These are phyloP conservation scores for Mus pahari DNA, from an alignment of 2,113 vertebrate genomes.

Conservation along the genomic window DNA sequence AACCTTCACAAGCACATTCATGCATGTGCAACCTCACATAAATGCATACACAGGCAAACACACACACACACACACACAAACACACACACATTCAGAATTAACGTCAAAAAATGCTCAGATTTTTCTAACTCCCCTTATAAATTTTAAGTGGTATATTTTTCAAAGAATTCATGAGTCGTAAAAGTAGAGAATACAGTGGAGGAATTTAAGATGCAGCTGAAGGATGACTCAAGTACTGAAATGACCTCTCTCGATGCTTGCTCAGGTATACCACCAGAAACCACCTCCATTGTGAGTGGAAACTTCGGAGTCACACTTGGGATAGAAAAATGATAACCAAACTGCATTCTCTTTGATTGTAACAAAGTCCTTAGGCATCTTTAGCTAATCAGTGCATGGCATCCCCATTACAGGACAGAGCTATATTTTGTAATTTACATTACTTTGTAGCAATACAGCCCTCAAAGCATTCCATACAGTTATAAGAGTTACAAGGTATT, in stretches of 20 bases:
- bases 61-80: background rate
- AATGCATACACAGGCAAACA: too few species aligned
- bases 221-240: background rate
- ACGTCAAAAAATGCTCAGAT: background rate
- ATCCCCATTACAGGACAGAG: background rate
- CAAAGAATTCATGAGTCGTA: conserved; percentile 1
- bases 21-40: background rate
- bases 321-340: background rate
- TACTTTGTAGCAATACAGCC: background rate
- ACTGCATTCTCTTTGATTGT: background rate
- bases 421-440: background rate
- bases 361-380: background rate
- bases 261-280: background rate
- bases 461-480: background rate
- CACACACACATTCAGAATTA: background rate
- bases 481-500: background rate
- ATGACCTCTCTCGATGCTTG: background rate
- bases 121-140: background rate
- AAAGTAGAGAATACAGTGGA: background rate
- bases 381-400: background rate
- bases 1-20: background rate
- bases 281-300: background rate
- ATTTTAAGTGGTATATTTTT: conserved; percentile 10
- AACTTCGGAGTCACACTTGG: background rate
- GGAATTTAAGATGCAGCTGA: background rate